These are phyloP conservation scores for Antheraea mylitta DNA, from an alignment of 1,140 invertebrate genomes.

Conservation along the genomic window DNA sequence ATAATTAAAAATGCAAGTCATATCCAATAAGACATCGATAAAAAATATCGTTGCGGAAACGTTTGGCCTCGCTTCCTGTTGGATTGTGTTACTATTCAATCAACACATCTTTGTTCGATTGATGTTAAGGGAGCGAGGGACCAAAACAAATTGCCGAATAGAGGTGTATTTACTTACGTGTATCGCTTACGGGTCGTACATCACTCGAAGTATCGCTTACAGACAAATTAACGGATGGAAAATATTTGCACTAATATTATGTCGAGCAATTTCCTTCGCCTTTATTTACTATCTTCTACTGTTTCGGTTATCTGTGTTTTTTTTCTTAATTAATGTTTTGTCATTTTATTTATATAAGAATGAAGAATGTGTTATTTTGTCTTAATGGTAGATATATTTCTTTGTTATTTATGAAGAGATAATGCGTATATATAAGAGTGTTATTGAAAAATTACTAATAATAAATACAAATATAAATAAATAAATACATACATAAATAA, in stretches of 20 bases:
- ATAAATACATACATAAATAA: too few species aligned
- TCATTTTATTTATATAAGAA: slow-evolving; percentile 3
- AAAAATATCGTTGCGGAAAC: slow-evolving; percentile 13
- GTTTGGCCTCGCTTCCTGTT: slow-evolving; percentile 26
- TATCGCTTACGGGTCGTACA: slow-evolving; percentile 36
- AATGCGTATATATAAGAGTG: too few species aligned
- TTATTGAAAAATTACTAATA: too few species aligned
- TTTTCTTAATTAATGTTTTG: background rate
- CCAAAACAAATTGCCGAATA: slow-evolving; percentile 38
- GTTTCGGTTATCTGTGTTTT: background rate
- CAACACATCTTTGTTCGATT: slow-evolving; percentile 55
- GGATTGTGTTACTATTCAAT: slow-evolving; percentile 63
- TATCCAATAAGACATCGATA: background rate
- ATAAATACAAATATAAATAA: too few species aligned
- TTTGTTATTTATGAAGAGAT: too few species aligned
- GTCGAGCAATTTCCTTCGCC: slow-evolving; percentile 11
- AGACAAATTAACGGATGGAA: slow-evolving; percentile 40
- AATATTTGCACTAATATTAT: slow-evolving; percentile 34
- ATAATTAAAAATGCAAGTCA: background rate
- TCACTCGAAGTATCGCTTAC: slow-evolving; percentile 44
- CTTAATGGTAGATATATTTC: too few species aligned
- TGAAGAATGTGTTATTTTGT: too few species aligned
- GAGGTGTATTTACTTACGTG: slow-evolving; percentile 37
- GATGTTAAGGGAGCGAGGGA: slow-evolving; percentile 37
- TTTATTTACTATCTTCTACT: slow-evolving; percentile 6